A percentile compares a stretch with the other conserved stretches of the same genome.
Conservation (phyloP, 2,888 invertebrate species). For the Drosophila sordidapex region DNA sequence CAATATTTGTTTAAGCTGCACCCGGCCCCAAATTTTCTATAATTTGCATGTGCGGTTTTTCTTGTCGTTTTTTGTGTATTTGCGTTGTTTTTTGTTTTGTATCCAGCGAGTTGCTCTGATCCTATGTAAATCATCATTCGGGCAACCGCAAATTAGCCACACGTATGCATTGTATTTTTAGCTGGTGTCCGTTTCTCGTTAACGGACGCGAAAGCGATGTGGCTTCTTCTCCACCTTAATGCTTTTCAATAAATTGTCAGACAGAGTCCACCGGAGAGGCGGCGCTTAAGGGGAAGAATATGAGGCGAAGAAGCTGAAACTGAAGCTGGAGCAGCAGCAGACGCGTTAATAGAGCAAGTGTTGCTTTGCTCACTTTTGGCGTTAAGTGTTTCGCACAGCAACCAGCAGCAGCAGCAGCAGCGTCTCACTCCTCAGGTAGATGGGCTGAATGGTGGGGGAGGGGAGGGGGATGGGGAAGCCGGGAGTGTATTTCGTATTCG, state of each 20-base stretch:
- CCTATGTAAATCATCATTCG: slow-evolving; percentile 78
- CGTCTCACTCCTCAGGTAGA: slow-evolving; percentile 2
- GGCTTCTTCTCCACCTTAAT: slow-evolving; percentile 63
- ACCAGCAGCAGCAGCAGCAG: slow-evolving; percentile 19
- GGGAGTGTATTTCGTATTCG: slow-evolving; percentile 23
- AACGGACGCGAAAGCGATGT: slow-evolving; percentile 32
- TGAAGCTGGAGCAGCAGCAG: slow-evolving; percentile 23
- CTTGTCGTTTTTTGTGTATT: background rate
- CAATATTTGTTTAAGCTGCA: slow-evolving; percentile 73
- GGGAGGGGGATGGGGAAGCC: background rate
- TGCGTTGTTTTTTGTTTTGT: slow-evolving; percentile 14
- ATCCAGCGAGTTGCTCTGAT: slow-evolving; percentile 7
- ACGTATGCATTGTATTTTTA: slow-evolving; percentile 50
- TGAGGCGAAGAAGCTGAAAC: background rate
- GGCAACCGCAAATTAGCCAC: slow-evolving; percentile 81
- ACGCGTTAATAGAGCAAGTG: slow-evolving; percentile 81
- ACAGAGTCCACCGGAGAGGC: slow-evolving; percentile 15
- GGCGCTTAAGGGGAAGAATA: background rate
- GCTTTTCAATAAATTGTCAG: slow-evolving; percentile 75
- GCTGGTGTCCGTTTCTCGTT: slow-evolving; percentile 63
- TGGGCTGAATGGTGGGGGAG: too few species aligned
- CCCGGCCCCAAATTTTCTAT: slow-evolving; percentile 75
- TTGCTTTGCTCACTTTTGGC: slow-evolving; percentile 84
- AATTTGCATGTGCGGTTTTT: slow-evolving; percentile 73
- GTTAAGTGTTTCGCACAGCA: slow-evolving; percentile 83